These are phyloP conservation scores for Maniola hyperantus DNA, from an alignment of 2,888 invertebrate genomes.

Conservation along the genomic window DNA sequence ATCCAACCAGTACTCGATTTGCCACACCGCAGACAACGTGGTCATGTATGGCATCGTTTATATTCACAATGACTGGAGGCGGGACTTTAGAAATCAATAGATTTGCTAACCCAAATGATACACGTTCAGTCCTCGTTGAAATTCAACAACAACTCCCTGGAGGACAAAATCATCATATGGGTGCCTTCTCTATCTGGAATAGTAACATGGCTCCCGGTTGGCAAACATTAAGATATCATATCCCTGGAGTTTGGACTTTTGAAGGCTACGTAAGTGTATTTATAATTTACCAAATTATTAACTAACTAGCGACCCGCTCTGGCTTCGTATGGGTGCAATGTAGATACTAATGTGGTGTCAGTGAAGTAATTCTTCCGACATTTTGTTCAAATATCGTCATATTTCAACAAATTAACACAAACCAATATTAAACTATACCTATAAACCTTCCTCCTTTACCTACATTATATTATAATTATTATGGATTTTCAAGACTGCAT, in stretches of 20 bases:
- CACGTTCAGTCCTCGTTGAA: conserved; percentile 42
- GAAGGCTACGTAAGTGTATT: conserved; percentile 53
- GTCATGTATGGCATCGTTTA: conserved; percentile 50
- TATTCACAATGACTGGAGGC: conserved; percentile 48
- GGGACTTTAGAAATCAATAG: conserved; percentile 51
- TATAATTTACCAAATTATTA: background rate
- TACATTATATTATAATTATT: no score
- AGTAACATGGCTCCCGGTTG: conserved; percentile 45
- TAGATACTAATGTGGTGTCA: no score
- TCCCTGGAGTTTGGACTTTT: conserved; percentile 40
- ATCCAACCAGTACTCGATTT: conserved; percentile 46
- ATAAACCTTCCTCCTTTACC: no score
- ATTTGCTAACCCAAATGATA: conserved; percentile 44
- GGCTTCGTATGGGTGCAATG: no score
- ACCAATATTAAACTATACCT: no score
- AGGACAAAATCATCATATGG: conserved; percentile 39
- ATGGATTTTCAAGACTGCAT: no score
- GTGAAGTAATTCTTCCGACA: no score
- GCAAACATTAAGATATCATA: conserved; percentile 40
- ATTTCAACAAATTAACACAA: no score
- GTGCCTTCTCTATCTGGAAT: conserved; percentile 23
- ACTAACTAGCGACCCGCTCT: no score
- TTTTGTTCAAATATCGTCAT: no score
- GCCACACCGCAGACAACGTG: conserved; percentile 49
- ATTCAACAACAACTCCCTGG: conserved; percentile 39